Base-by-base conservation (phyloP, 2,113 vertebrate genomes). In the Polypterus senegalus region DNA sequence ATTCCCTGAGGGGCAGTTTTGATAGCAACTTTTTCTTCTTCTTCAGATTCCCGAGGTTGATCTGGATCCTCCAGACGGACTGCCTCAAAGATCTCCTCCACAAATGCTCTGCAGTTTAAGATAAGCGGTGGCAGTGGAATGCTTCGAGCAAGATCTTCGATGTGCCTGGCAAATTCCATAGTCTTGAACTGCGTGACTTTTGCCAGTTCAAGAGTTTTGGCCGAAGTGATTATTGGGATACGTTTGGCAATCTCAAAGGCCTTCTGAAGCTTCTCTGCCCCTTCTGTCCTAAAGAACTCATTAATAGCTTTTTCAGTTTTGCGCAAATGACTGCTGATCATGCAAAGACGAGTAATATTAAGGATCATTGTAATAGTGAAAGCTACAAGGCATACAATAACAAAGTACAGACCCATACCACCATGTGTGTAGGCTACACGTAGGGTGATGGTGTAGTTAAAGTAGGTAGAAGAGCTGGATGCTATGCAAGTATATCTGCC, bases 141-240 rank as follows among this genome's bases (percentile, higher is more conserved):
- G n/a, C 92, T 93, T 57, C 90, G 81, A 1, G 95, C 95, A 58
- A 98, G 83, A 69, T 98, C 95, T 64, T 97, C 95, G 1, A 97
- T 90, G 70, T 97, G 94, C 0, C 92, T 89, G 2, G 92, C 95
- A 3, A 98, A 81, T 79, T 97, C 95, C 89, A 91, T 88, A 53
- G 95, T 97, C 73, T 96, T 97, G 61, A 85, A 95, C 73, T 97
- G 94, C 2, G 90, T 92, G 69, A 91, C 89, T 71, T 97, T 97
- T 76, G 95, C 95, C 44, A 97, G 67, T 78, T 97, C 95, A 46
- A 89, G 69, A 0, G 94, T 97, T 77, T 96, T 97, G 66, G 89
- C 89, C 0, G 91, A 91, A 0, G 95, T 97, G 63, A 97, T 74
- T 73, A 97, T 97, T 9, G 95, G 95, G 62, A 97, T 98, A 1